Evolutionary conservation across 2,888 invertebrate genomes (phyloP).

Genomic region (Axea sp.): DNA sequence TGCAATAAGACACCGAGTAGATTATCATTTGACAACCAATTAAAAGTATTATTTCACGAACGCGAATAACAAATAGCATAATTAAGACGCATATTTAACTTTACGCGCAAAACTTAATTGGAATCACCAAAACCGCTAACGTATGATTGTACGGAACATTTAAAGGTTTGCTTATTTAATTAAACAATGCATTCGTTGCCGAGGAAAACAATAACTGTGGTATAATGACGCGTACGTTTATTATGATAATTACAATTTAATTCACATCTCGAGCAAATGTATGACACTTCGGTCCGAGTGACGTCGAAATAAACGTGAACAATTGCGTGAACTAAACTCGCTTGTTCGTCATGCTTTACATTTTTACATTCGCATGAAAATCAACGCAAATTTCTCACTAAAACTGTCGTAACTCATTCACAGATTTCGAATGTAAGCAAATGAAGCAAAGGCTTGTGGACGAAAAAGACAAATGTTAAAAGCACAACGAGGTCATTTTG

Average conservation of each 20-base stretch:
- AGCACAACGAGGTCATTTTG: slow-evolving; percentile 22
- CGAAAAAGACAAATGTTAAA: slow-evolving; percentile 34
- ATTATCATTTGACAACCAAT: slow-evolving; percentile 29
- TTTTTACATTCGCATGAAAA: slow-evolving; percentile 38
- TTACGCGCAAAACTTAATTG: slow-evolving; percentile 30
- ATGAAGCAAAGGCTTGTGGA: slow-evolving; percentile 42
- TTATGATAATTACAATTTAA: slow-evolving; percentile 48
- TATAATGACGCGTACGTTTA: slow-evolving; percentile 33
- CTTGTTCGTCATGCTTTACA: slow-evolving; percentile 1
- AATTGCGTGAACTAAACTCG: neutral
- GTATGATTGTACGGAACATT: slow-evolving; percentile 15
- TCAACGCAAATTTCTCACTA: slow-evolving; percentile 25
- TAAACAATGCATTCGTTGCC: slow-evolving; percentile 27
- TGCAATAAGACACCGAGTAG: no score
- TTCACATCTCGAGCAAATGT: neutral
- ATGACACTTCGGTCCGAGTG: slow-evolving; percentile 4
- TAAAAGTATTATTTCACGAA: slow-evolving; percentile 43
- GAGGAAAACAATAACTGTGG: slow-evolving; percentile 15
- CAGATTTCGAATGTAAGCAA: slow-evolving; percentile 29
- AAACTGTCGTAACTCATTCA: slow-evolving; percentile 37
- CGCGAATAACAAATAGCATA: slow-evolving; percentile 26
- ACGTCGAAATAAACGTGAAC: slow-evolving; percentile 4
- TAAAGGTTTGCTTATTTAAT: slow-evolving; percentile 40
- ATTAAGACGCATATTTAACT: slow-evolving; percentile 42
- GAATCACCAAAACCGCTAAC: slow-evolving; percentile 20